A percentile compares a stretch with the other conserved stretches of the same genome.
Conservation (phyloP, 2,797 vertebrate species). For the Emys orbicularis region DNA sequence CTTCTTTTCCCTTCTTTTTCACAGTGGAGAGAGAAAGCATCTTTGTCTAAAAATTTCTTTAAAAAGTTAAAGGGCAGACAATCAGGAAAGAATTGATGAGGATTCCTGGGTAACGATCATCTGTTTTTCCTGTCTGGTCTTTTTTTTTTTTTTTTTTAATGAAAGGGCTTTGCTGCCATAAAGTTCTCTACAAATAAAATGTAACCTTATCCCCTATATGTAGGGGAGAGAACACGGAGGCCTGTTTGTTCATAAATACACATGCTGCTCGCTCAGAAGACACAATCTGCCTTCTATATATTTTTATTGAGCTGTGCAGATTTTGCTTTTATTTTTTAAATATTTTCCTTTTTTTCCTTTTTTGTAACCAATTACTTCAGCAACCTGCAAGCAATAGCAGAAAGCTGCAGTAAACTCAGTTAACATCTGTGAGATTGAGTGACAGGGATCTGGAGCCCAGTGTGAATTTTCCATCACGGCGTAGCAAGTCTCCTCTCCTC, state of each 20-base stretch:
- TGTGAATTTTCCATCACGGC: neutral
- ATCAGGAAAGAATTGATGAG: constrained; percentile 49
- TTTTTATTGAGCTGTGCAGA: neutral
- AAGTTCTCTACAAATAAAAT: constrained; percentile 61
- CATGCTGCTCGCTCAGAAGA: neutral
- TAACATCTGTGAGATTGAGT: constrained; percentile 2
- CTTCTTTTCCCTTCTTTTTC: constrained; percentile 4
- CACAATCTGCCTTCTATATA: constrained; percentile 8
- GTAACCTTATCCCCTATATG: constrained; percentile 18
- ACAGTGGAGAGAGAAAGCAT: constrained; percentile 38
- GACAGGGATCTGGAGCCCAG: neutral
- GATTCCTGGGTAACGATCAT: constrained; percentile 66
- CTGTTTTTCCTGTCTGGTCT: constrained; percentile 54
- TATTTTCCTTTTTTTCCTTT: neutral
- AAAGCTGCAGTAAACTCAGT: neutral
- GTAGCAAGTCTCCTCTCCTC: rapidly evolving
- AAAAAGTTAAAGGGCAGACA: constrained; percentile 63
- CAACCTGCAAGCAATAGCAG: neutral
- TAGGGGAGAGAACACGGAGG: constrained; percentile 29
- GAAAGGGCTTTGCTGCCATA: constrained; percentile 48
- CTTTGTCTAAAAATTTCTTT: constrained; percentile 72
- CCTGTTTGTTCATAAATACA: constrained; percentile 30
- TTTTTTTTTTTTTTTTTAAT: constrained; percentile 51
- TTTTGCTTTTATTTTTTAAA: constrained; percentile 44
- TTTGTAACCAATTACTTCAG: constrained; percentile 2